phyloP scores from a whole-genome alignment of 2,797 vertebrate species.

The Schizothorax lantsangensis region DNA sequence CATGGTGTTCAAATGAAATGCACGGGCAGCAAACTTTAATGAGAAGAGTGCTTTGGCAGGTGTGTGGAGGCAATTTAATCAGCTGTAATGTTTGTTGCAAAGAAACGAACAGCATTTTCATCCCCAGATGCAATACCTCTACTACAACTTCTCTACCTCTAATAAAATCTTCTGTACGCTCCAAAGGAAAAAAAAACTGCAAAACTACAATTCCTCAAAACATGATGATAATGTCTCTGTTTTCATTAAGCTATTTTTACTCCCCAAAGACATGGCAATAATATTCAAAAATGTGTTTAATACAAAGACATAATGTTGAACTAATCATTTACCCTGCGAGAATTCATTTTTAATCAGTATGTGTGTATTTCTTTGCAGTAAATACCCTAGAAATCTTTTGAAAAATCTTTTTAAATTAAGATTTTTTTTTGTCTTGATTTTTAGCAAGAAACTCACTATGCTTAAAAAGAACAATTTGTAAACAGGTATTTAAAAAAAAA shows the following conservation, averaged over 20 bases:
- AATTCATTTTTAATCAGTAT: neutral
- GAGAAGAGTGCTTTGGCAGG: slow-evolving; percentile 29
- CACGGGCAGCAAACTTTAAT: slow-evolving; percentile 13
- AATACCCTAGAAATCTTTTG: neutral
- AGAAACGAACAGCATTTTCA: slow-evolving; percentile 16
- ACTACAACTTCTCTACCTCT: neutral
- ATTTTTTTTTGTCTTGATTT: neutral
- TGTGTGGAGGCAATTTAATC: slow-evolving; percentile 38
- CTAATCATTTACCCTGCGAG: neutral
- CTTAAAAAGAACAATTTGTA: neutral
- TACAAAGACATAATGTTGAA: neutral
- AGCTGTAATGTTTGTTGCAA: slow-evolving; percentile 18
- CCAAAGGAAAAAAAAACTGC: no score
- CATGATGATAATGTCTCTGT: neutral
- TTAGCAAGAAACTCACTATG: neutral
- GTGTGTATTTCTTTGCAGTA: neutral
- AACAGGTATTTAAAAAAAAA: neutral
- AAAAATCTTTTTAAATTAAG: neutral
- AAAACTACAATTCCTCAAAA: neutral
- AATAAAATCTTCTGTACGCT: neutral
- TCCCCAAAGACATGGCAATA: neutral
- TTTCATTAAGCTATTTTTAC: neutral
- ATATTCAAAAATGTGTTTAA: neutral
- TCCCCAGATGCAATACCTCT: neutral
- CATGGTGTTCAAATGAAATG: slow-evolving; percentile 11